These are phyloP conservation scores for Paraplagusia blochii DNA, from an alignment of 2,113 vertebrate species.

Conservation along the genomic window DNA sequence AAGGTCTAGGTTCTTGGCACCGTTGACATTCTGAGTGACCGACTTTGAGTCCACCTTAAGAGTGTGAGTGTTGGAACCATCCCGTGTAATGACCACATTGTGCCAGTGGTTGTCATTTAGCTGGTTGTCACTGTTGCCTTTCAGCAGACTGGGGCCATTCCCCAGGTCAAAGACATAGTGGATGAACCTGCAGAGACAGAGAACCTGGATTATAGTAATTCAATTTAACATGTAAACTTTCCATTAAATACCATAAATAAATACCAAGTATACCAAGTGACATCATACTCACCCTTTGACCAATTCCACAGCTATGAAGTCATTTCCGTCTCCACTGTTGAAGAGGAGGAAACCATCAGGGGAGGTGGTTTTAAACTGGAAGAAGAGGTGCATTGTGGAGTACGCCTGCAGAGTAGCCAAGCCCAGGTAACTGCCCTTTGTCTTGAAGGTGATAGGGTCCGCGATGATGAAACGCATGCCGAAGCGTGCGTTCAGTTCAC, in stretches of 20 bases:
- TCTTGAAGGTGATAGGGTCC: slow-evolving; percentile 94
- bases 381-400: slow-evolving; percentile 97
- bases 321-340: slow-evolving; percentile 83
- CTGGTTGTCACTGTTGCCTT: slow-evolving; percentile 91
- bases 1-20: slow-evolving; percentile 96
- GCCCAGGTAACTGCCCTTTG: slow-evolving; percentile 94
- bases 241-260: too few relatives aligned
- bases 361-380: slow-evolving; percentile 97
- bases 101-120: slow-evolving; percentile 98
- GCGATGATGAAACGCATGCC: slow-evolving; percentile 94
- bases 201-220: too few relatives aligned
- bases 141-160: slow-evolving; percentile 95
- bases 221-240: too few relatives aligned
- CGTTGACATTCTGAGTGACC: slow-evolving; percentile 97
- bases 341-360: slow-evolving; percentile 95
- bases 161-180: slow-evolving; percentile 97
- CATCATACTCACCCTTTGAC: slow-evolving; percentile 88
- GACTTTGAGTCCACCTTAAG: slow-evolving; percentile 92
- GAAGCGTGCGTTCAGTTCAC: slow-evolving; percentile 94
- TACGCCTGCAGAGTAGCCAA: slow-evolving; percentile 95
- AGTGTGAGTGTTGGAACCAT: slow-evolving; percentile 91
- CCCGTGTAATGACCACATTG: slow-evolving; percentile 92
- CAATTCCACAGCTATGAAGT: slow-evolving; percentile 94
- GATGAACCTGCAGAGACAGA: slow-evolving; percentile 80
- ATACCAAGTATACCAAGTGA: not conserved